Evolutionary conservation across 2,888 invertebrate genomes (phyloP).

Genomic region (Anthophora plumipes): DNA sequence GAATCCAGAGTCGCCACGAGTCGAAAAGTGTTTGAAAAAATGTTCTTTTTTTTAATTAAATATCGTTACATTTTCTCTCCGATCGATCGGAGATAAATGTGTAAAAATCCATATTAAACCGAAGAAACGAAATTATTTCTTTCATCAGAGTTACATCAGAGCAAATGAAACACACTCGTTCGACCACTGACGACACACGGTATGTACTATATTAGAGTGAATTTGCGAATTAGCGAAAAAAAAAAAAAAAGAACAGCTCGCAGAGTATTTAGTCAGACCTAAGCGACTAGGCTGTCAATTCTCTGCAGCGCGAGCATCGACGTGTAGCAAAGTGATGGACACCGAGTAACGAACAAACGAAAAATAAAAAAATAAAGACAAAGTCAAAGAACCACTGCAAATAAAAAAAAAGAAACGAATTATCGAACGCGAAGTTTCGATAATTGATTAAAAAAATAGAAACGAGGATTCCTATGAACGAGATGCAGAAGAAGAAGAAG

Average conservation of each 20-base stretch:
- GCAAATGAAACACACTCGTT: slow-evolving; percentile 44
- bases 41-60: too few relatives aligned
- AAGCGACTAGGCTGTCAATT: slow-evolving; percentile 22
- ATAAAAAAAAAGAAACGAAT: not conserved
- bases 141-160: not conserved
- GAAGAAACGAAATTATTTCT: not conserved
- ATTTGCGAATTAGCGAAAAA: slow-evolving; percentile 45
- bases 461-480: slow-evolving; percentile 43
- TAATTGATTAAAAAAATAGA: not conserved
- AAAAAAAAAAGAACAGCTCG: slow-evolving; percentile 27
- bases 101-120: too few relatives aligned
- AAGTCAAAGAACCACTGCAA: not conserved
- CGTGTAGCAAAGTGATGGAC: slow-evolving; percentile 36
- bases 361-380: too few relatives aligned
- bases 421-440: not conserved
- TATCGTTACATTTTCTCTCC: too few relatives aligned
- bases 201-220: slow-evolving; percentile 56
- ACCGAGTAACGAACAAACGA: not conserved
- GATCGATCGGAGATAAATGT: not conserved
- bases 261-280: slow-evolving; percentile 35
- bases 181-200: slow-evolving; percentile 60
- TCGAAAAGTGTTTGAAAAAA: not conserved
- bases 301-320: slow-evolving; percentile 7
- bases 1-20: slow-evolving; percentile 56
- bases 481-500: not conserved